Base-by-base conservation (phyloP, 2,113 vertebrate genomes). In the Steatornis caripensis region DNA sequence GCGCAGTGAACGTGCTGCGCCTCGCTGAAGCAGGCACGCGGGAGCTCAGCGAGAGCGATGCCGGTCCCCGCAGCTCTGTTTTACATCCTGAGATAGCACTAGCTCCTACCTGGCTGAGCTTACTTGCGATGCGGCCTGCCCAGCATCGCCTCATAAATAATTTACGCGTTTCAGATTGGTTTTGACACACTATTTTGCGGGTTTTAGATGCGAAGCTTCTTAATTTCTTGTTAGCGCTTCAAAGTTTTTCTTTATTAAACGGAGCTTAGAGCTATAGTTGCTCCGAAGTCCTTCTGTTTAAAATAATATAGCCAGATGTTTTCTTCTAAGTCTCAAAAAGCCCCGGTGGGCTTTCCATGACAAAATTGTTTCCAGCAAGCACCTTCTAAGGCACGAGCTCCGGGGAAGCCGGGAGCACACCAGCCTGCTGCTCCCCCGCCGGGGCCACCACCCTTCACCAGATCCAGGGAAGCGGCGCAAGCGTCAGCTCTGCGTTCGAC, bases 1-100 rank as follows among this genome's bases (percentile, higher is more conserved):
- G 18, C 18, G 23, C 0, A 0, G 12, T 6, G 26, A 72, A 46
- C 0, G 2, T 1, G 4, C 15, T 41, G 51, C 10, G 22, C 70
- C 54, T 37, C 58, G 21, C 26, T 51, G 54, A 12, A 37, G 43
- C 6, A 11, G 49, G 45, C 19, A 46, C 10, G 15, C 0, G 0
- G 72, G 32, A 60, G 22, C 60, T 29, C 45, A 49, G 57, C 8
- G 24, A 46, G 5, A 10, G 18, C 9, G 3, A 18, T 48, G 34
- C 15, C 23, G 21, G 15, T 45, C 45, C 18, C 36, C 2, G 1
- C 18, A 70, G 64, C 34, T 53, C 49, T 43, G 3, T 54, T 80
- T 89, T 48, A 41, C 49, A 36, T 13, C 7, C 68, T 61, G 49
- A 49, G 9, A 34, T 2, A 78, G 27, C 4, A 12, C 46, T 57